A percentile compares a stretch with the other conserved stretches of the same genome.
Evolutionary conservation across 2,797 vertebrate genomes (phyloP).

Genomic region (Danio choprae): DNA sequence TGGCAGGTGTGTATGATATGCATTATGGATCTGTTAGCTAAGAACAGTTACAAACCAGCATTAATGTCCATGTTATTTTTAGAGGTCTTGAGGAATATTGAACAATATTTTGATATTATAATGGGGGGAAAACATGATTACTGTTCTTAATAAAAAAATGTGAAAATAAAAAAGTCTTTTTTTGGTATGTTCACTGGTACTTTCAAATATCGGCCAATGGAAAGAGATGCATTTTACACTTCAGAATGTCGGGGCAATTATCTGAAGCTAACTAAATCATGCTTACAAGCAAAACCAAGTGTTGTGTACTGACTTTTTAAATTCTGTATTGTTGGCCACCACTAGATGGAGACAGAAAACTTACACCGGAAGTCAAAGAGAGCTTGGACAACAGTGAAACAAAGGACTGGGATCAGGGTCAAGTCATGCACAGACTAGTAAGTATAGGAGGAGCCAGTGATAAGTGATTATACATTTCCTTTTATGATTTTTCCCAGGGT

Average conservation of each 20-base stretch:
- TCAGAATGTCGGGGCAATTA: background rate
- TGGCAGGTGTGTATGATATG: conserved; percentile 40
- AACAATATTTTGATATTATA: conserved; percentile 55
- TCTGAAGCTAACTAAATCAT: background rate
- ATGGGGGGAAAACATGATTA: conserved; percentile 25
- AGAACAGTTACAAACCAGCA: conserved; percentile 30
- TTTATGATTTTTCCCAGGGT: no score
- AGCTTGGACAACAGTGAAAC: background rate
- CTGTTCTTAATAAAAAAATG: conserved; percentile 48
- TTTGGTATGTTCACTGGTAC: background rate
- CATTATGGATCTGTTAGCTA: conserved; percentile 31
- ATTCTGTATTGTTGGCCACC: conserved; percentile 11
- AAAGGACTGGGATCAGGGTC: background rate
- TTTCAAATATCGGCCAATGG: background rate
- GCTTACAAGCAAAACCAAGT: background rate
- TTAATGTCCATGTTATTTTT: conserved; percentile 42
- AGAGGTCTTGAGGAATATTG: conserved; percentile 29
- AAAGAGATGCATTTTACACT: background rate
- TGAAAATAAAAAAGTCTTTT: background rate
- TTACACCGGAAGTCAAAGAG: background rate
- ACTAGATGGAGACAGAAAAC: conserved; percentile 47
- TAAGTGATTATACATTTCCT: background rate
- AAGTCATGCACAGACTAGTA: background rate
- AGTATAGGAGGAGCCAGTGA: background rate
- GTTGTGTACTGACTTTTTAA: background rate